These are phyloP conservation scores for Micropoecilia bifurca DNA, from an alignment of 2,797 vertebrate species.

Conservation along the genomic window DNA sequence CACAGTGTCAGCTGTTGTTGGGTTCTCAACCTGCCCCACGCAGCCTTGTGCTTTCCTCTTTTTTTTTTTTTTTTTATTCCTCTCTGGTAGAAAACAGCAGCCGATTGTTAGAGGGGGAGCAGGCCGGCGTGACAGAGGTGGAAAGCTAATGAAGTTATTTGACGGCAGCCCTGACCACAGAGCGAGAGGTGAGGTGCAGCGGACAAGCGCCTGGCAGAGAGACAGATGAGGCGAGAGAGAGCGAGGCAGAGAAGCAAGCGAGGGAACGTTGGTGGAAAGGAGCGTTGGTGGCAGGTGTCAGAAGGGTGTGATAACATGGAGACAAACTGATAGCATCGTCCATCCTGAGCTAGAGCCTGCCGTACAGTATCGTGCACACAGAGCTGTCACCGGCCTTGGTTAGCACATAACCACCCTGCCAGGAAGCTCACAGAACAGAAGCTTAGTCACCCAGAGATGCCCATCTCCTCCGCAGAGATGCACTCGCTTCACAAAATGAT, in stretches of 20 bases:
- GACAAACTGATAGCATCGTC: slow-evolving; percentile 76
- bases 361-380: slow-evolving; percentile 51
- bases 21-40: slow-evolving; percentile 77
- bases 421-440: slow-evolving; percentile 50
- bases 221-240: slow-evolving; percentile 78
- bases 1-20: slow-evolving; percentile 80
- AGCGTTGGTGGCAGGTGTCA: slow-evolving; percentile 79
- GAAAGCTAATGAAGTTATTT: slow-evolving; percentile 88
- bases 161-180: slow-evolving; percentile 81
- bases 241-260: slow-evolving; percentile 46
- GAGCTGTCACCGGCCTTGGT: slow-evolving; percentile 52
- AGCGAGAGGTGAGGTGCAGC: slow-evolving; percentile 83
- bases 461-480: slow-evolving; percentile 58
- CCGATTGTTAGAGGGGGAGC: slow-evolving; percentile 83
- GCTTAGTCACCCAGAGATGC: slow-evolving; percentile 70
- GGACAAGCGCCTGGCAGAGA: slow-evolving; percentile 84
- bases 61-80: slow-evolving; percentile 40
- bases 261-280: slow-evolving; percentile 57
- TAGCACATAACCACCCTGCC: slow-evolving; percentile 30
- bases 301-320: slow-evolving; percentile 76
- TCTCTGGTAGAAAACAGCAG: slow-evolving; percentile 70
- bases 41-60: slow-evolving; percentile 57
- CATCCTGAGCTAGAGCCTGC: slow-evolving; percentile 58
- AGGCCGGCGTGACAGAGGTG: slow-evolving; percentile 84
- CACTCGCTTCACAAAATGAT: slow-evolving; percentile 57